phyloP scores from a whole-genome alignment of 2,888 invertebrate genomes.

The Zygothrica quintamaculata region DNA sequence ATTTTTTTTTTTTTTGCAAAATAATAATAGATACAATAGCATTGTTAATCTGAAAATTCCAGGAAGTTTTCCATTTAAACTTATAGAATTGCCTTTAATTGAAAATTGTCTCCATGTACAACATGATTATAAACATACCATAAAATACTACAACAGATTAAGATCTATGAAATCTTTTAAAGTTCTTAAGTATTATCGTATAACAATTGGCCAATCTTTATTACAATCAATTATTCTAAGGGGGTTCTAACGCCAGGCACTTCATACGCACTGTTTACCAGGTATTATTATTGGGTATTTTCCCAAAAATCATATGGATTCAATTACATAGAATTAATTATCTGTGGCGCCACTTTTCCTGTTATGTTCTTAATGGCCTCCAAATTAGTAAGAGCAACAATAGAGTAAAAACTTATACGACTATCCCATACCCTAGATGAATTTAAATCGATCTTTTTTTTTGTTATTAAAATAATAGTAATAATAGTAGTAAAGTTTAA shows the following conservation, averaged over 20 bases:
- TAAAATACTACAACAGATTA: no score
- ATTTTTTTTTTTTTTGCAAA: conserved; percentile 26
- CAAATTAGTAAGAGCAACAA: conserved; percentile 11
- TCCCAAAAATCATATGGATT: conserved; percentile 9
- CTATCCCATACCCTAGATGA: not conserved
- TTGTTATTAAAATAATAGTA: no score
- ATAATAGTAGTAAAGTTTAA: no score
- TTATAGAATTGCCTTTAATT: conserved; percentile 51
- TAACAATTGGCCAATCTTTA: no score
- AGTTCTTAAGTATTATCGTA: no score
- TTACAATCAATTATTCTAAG: no score
- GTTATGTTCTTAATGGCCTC: conserved; percentile 6
- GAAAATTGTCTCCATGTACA: conserved; percentile 28
- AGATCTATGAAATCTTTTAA: no score
- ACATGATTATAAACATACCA: conserved; percentile 1
- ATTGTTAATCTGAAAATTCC: conserved; percentile 38
- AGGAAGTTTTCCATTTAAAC: conserved; percentile 69
- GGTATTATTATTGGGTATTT: conserved; percentile 27
- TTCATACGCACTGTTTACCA: not conserved
- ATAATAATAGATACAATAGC: conserved; percentile 20
- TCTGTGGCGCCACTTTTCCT: not conserved
- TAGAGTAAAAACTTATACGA: conserved; percentile 7
- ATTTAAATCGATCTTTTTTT: no score
- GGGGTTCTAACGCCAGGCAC: no score
- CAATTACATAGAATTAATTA: not conserved